Evolutionary conservation across 2,797 vertebrate species (phyloP), one percentile per base, ranked within the genome.

Genomic region (Tolypeutes matacus): DNA sequence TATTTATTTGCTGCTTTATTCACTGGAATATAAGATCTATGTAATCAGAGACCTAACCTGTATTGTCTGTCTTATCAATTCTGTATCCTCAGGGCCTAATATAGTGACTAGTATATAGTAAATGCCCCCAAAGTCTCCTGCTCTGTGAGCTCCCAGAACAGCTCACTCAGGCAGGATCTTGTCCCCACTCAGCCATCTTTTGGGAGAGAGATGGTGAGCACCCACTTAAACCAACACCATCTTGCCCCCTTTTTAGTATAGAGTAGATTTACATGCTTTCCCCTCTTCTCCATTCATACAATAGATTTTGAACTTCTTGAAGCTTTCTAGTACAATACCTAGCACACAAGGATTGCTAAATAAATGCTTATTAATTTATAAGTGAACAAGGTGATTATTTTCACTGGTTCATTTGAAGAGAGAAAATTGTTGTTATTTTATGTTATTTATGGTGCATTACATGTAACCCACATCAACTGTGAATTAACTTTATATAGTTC

Each of bases 351-450:
- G 23, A 3, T 70, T 80, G 36, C 51, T 80, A 86, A 85, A 70
- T 49, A 86, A 78, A 80, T 86, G 29, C 83, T 86, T n/a, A 64
- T 27, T 85, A 65, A 53, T 95, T 21, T 76, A 64, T 80, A 49
- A 86, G 53, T 64, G 7, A 69, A 31, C 51, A 14, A 70, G 27
- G 34, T 62, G 39, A 78, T 75, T 65, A 53, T 39, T 94, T 94
- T 93, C 42, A 70, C 18, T 76, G 84, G 34, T 83, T 83, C 70
- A 39, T 9, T 86, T 76, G 8, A 67, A 95, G 83, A 67, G 70
- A 94, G 86, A 92, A 82, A 64, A 75, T 15, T 65, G 13, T 17
- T 78, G 23, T 39, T 90, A 75, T 42, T 29, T 62, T 56, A 17
- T 84, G 36, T 83, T 56, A 81, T 75, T 86, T 89, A 72, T 87